Evolutionary conservation across 2,797 vertebrate genomes (phyloP), one percentile per base, ranked within the genome.

Genomic region (Sparus aurata): DNA sequence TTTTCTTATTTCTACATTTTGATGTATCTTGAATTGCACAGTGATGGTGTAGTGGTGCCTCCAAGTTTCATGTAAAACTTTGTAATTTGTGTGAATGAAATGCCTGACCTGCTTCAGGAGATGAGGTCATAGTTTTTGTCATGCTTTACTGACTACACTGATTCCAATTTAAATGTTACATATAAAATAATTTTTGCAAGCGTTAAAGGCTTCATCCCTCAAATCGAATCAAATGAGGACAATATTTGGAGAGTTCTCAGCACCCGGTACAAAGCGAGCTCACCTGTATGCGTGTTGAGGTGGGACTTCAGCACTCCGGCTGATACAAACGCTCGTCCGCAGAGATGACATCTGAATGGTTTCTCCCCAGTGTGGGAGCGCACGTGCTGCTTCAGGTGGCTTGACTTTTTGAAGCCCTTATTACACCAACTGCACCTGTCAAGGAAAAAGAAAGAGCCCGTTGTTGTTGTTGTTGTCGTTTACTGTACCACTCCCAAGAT

Each of bases 361-460:
- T 97, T 99, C 93, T 99, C 98, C 13, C 98, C 98, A 0, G 98
- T 99, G 92, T 99, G 98, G 0, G 98, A 99, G 25, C 98, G 96
- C 13, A 99, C 95, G 0, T 99, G 98, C 80, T 99, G 98, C 91
- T 99, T 99, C 91, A 99, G 93, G 80, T 99, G 98, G 80, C 98
- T 99, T 17, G 98, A 99, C 90, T 99, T 99, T 94, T 99, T 99
- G 87, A 99, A 99, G 75, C 96, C 97, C 79, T 99, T 99, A 90
- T 92, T 96, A 91, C 98, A 99, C 88, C 97, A 97, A 41, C 61
- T 96, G 88, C 98, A 99, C 77, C 96, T 96, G 58, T 53, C 78
- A 65, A 3, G 1, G 22, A 7, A 1, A 18, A 64, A 55, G 10
- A 50, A 62, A 49, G 34, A 43, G 10, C 3, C 3, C 30, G 1